phyloP scores from a whole-genome alignment of 2,113 vertebrate species.

The Otolemur garnettii region DNA sequence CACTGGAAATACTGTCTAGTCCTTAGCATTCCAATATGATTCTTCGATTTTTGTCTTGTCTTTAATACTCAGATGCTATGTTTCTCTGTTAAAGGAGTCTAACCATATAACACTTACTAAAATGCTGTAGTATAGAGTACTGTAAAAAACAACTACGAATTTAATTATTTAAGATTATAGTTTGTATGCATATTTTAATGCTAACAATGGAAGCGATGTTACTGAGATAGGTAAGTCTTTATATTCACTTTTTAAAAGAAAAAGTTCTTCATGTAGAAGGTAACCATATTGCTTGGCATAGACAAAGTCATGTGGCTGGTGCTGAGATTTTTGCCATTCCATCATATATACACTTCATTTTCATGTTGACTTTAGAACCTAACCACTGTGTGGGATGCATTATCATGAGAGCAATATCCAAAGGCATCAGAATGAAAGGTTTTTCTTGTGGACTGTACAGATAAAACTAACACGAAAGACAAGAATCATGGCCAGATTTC shows the following conservation, averaged over 20 bases:
- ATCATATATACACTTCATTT: neutral
- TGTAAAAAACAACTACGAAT: neutral
- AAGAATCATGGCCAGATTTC: neutral
- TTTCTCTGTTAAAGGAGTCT: neutral
- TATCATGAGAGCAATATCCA: neutral
- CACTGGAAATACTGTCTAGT: neutral
- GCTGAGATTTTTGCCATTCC: neutral
- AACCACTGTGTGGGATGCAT: neutral
- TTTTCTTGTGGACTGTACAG: neutral
- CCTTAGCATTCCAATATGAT: neutral
- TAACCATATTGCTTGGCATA: neutral
- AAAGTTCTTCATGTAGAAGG: neutral
- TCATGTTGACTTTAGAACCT: neutral
- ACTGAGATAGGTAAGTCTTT: neutral
- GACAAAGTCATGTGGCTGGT: neutral
- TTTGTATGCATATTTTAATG: neutral
- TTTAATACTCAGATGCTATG: neutral
- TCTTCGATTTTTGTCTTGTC: slow-evolving; percentile 40
- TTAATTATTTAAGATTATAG: neutral
- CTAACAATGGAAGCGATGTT: neutral
- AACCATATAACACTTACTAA: slow-evolving; percentile 29
- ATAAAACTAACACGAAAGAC: neutral
- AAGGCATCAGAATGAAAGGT: neutral
- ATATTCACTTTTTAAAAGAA: neutral
- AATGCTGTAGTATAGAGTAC: neutral